Base-by-base conservation (phyloP, 2,797 vertebrate genomes). In the Periparus ater region DNA sequence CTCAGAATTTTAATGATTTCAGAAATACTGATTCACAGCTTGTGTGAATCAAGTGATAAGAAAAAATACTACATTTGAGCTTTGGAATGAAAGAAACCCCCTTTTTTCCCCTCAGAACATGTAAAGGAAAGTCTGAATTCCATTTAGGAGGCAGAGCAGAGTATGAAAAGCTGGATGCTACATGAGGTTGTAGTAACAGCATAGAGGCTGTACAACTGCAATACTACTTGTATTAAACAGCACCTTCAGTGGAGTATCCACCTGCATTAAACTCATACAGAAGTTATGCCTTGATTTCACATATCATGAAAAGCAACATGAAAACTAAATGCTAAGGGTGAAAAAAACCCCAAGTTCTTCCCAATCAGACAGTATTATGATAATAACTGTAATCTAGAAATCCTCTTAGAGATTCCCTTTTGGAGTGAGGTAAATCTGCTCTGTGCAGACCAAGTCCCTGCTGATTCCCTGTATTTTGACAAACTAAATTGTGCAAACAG, bases 61-160 rank as follows among this genome's bases (percentile, higher is more conserved):
- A 0, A 3, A 50, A 26, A 1, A 25, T 1, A 53, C 9, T 38
- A n/a, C 6, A 45, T 26, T 19, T 47, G 34, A 67, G 1, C 7
- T 78, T 21, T 16, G 27, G 42, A 74, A 67, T 78, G 16, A 68
- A 86, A 88, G 20, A 65, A 61, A 5, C 1, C 6, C 5, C 13
- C 11, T 30, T 68, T 40, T 34, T 4, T 0, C 21, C 34, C 1
- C 36, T 60, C 29, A 29, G 48, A 10, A 51, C n/a, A 65, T 2
- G 2, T 38, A 40, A 65, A 71, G 19, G 25, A 38, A 87, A 26
- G 16, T 65, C 17, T 17, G 45, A 63, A 66, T 84, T 63, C 40
- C 5, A 1, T 42, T 61, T 26, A 78, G 42, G 19, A 87, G 45
- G 81, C 57, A 77, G 30, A 91, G 47, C 23, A 50, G 26, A 57